Percentiles rank a stretch among this genome's conserved stretches.
Evolutionary conservation across 2,888 invertebrate genomes (phyloP).

Genomic region (Acrobeloides nanus): DNA sequence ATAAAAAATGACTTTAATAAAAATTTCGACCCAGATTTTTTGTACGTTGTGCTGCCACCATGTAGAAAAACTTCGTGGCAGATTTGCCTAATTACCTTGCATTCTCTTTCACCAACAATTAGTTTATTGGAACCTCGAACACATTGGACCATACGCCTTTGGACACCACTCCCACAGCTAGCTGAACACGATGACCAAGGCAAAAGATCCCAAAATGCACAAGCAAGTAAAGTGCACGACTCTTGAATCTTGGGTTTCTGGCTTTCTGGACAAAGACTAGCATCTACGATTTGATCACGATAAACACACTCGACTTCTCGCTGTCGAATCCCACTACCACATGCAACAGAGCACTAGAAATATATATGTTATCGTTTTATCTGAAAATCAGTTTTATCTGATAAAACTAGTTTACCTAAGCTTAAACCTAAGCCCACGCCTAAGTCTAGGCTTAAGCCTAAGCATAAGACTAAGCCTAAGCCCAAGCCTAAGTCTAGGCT

Average conservation of each 20-base stretch:
- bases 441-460: too few relatives aligned
- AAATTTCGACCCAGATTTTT: too few relatives aligned
- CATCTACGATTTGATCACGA: constrained; percentile 47
- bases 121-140: constrained; percentile 4
- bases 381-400: too few relatives aligned
- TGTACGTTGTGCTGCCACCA: too few relatives aligned
- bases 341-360: constrained; percentile 52
- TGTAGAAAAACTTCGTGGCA: not conserved
- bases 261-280: constrained; percentile 38
- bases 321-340: constrained; percentile 45
- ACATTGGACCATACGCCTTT: constrained; percentile 7
- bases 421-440: too few relatives aligned
- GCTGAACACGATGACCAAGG: constrained; percentile 46
- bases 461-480: too few relatives aligned
- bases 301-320: constrained; percentile 45
- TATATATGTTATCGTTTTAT: too few relatives aligned
- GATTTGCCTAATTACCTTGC: constrained; percentile 6
- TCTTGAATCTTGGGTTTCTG: constrained; percentile 29
- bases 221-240: constrained; percentile 34
- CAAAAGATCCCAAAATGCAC: constrained; percentile 36
- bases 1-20: too few relatives aligned
- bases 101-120: constrained; percentile 8
- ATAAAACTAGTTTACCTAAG: too few relatives aligned
- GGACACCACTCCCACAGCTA: constrained; percentile 34
- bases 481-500: too few relatives aligned